Conservation (phyloP, 2,888 invertebrate genomes). For the Leptinotarsa peninsularis region DNA sequence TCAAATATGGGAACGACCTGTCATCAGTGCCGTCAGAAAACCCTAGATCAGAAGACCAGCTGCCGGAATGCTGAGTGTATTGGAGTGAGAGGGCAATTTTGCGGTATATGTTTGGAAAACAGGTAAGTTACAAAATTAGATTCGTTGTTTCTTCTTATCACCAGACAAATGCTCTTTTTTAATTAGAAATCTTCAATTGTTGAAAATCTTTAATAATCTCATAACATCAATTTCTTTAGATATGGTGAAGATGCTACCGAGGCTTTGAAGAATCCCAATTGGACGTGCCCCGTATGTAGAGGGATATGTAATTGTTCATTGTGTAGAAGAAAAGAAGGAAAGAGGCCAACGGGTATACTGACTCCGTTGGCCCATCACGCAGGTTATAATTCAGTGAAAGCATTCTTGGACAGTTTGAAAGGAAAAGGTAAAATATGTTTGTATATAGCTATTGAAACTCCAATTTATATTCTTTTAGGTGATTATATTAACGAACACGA, state of each 20-base stretch:
- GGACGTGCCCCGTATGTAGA: conserved; percentile 71
- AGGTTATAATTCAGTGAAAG: conserved; percentile 65
- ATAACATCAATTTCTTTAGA: conserved; percentile 27
- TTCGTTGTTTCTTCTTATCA: not conserved
- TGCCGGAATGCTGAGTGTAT: conserved; percentile 69
- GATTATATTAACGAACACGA: conserved; percentile 32
- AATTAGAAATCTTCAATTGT: no score
- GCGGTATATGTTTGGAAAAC: conserved; percentile 71
- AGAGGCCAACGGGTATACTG: conserved; percentile 66
- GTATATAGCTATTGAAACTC: not conserved
- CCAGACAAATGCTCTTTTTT: no score
- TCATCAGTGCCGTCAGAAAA: conserved; percentile 74
- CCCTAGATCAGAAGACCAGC: conserved; percentile 71
- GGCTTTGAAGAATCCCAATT: conserved; percentile 68
- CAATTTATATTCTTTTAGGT: conserved; percentile 23
- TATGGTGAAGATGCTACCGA: conserved; percentile 70
- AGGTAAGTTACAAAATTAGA: conserved; percentile 53
- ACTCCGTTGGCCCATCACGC: conserved; percentile 61
- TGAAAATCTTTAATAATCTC: not conserved
- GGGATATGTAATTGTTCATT: conserved; percentile 72
- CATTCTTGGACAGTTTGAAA: conserved; percentile 55
- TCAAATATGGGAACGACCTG: conserved; percentile 66
- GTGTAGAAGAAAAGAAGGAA: conserved; percentile 68
- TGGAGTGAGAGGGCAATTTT: conserved; percentile 72
- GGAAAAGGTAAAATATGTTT: conserved; percentile 41